Evolutionary conservation across 1,140 invertebrate genomes (phyloP).

Genomic region (Drosophila pachea): DNA sequence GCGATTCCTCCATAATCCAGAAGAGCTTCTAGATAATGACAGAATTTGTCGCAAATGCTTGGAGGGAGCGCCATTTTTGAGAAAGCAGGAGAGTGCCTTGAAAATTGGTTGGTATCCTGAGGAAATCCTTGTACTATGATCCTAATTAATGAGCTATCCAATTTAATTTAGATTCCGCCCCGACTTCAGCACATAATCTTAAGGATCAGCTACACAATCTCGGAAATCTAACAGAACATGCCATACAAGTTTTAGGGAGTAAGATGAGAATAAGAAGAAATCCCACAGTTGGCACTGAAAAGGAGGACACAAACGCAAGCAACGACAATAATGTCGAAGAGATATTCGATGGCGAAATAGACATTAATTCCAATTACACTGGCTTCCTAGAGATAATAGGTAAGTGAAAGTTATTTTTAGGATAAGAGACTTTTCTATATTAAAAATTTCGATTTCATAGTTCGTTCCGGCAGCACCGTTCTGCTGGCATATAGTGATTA

Average conservation of each 20-base stretch:
- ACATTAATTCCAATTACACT: constrained; percentile 88
- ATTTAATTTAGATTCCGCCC: constrained; percentile 25
- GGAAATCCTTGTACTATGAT: too few relatives aligned
- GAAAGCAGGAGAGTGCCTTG: constrained; percentile 19
- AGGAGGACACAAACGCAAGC: constrained; percentile 27
- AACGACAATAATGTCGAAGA: constrained; percentile 34
- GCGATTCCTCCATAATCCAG: constrained; percentile 57
- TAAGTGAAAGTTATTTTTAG: constrained; percentile 61
- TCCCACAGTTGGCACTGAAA: constrained; percentile 46
- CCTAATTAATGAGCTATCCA: background rate
- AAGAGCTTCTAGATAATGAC: constrained; percentile 59
- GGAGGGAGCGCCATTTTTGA: constrained; percentile 46
- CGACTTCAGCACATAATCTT: constrained; percentile 25
- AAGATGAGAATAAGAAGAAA: constrained; percentile 56
- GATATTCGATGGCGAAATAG: constrained; percentile 85
- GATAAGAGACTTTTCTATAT: background rate
- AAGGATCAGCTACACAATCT: constrained; percentile 59
- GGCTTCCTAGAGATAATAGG: constrained; percentile 90
- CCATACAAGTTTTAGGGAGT: constrained; percentile 65
- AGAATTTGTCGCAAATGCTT: constrained; percentile 64
- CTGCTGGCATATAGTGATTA: constrained; percentile 82
- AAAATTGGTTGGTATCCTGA: constrained; percentile 23
- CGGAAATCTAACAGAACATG: constrained; percentile 66
- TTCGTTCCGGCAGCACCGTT: constrained; percentile 62
- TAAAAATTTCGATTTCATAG: constrained; percentile 25